Percentiles rank a stretch among this genome's conserved stretches.
phyloP scores from a whole-genome alignment of 30 jellyfish, hydroid and myxozoan genomes.

The Pelagia noctiluca region DNA sequence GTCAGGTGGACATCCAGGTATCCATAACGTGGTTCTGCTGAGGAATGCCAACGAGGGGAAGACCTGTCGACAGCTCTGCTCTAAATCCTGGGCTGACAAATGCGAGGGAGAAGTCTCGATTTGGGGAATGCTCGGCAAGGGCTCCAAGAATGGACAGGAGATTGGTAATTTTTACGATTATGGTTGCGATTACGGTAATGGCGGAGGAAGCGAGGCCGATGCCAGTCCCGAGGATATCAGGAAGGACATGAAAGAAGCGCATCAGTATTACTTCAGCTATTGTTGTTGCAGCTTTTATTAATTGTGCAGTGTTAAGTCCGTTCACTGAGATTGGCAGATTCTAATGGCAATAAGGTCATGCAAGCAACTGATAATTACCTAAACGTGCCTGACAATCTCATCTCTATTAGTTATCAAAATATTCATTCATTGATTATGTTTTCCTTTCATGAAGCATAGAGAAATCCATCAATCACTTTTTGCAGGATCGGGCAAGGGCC shows the following conservation, averaged over 20 bases:
- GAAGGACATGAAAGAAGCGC: slow-evolving; percentile 52
- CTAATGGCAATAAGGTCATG: too few species aligned
- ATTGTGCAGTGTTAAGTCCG: too few species aligned
- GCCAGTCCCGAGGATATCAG: slow-evolving; percentile 36
- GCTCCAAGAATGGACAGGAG: slow-evolving; percentile 78
- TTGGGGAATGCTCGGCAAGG: slow-evolving; percentile 86
- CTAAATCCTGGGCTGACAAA: slow-evolving; percentile 70
- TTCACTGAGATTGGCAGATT: too few species aligned
- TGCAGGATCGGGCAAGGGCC: too few species aligned
- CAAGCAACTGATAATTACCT: too few species aligned
- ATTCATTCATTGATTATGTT: too few species aligned
- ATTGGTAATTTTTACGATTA: slow-evolving; percentile 73
- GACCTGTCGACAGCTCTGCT: slow-evolving; percentile 73
- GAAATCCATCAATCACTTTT: too few species aligned
- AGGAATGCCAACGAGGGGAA: slow-evolving; percentile 67
- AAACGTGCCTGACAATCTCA: too few species aligned
- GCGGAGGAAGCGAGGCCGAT: slow-evolving; percentile 85
- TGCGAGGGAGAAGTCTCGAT: slow-evolving; percentile 84
- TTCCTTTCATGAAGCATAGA: too few species aligned
- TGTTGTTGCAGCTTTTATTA: slow-evolving; percentile 80
- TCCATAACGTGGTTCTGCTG: slow-evolving; percentile 73
- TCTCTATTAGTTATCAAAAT: too few species aligned
- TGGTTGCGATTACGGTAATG: slow-evolving; percentile 79
- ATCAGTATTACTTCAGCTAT: slow-evolving; percentile 73
- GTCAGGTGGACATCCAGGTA: slow-evolving; percentile 71